Evolutionary conservation across 2,888 invertebrate species (phyloP).

Genomic region (Nineta flava): DNA sequence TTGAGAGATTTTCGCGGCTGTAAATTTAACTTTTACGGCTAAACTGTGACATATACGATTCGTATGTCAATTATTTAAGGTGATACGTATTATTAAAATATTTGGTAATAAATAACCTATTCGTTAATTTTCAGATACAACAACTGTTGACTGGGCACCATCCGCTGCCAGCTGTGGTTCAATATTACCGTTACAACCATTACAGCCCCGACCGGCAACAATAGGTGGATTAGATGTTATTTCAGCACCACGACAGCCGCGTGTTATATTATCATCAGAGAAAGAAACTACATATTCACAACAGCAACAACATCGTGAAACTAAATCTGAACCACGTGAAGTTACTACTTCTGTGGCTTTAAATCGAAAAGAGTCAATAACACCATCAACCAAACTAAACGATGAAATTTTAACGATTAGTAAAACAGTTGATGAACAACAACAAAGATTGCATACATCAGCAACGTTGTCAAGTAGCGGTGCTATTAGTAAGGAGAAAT

Average conservation of each 20-base stretch:
- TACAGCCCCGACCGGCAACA: constrained; percentile 4
- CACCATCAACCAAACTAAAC: neutral
- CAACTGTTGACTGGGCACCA: neutral
- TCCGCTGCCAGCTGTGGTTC: neutral
- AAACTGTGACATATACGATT: too few relatives aligned
- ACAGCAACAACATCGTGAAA: neutral
- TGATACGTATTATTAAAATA: too few relatives aligned
- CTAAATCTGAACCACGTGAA: neutral
- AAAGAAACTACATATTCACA: neutral
- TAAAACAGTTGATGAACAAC: neutral
- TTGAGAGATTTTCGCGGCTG: too few relatives aligned
- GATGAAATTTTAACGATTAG: neutral
- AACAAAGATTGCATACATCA: neutral
- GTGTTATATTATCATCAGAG: neutral
- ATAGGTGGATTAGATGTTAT: constrained; percentile 2
- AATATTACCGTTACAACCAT: neutral
- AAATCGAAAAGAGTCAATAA: neutral
- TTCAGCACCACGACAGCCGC: neutral
- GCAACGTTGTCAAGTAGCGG: neutral
- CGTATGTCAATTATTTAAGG: too few relatives aligned
- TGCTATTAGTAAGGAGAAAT: neutral
- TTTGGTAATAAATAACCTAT: too few relatives aligned
- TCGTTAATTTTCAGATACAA: neutral
- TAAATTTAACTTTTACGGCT: too few relatives aligned
- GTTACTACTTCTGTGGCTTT: neutral